Conservation (phyloP, 2,113 vertebrate species). For the Chelonoidis abingdonii region DNA sequence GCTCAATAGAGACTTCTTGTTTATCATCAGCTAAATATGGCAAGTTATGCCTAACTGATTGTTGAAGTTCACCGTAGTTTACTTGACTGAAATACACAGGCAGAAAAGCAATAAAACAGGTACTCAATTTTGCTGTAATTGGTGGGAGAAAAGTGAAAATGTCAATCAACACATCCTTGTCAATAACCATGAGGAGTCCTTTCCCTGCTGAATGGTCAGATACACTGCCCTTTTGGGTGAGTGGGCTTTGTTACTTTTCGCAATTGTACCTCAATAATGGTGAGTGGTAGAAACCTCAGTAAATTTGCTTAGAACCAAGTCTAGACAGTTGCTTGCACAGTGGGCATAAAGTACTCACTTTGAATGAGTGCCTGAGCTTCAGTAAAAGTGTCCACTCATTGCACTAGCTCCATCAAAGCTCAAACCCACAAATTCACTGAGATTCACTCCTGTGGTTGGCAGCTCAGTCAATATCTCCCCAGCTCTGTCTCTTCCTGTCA, state of each 20-base stretch:
- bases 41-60: not conserved
- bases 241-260: not conserved
- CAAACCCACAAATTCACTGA: slow-evolving; percentile 48
- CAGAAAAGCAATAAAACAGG: not conserved
- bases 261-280: slow-evolving; percentile 29
- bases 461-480: slow-evolving; percentile 65
- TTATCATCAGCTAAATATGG: not conserved
- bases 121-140: not conserved
- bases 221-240: not conserved
- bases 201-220: not conserved
- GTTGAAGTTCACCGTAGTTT: not conserved
- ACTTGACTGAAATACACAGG: not conserved
- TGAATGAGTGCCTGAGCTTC: slow-evolving; percentile 1
- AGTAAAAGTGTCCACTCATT: not conserved
- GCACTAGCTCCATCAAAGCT: slow-evolving; percentile 62
- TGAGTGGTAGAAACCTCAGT: not conserved
- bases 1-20: not conserved
- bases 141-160: not conserved
- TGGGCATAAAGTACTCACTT: slow-evolving; percentile 10
- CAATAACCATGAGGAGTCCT: not conserved
- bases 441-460: slow-evolving; percentile 50
- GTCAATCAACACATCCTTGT: not conserved
- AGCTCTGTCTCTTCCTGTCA: slow-evolving; percentile 57
- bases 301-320: not conserved
- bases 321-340: not conserved